Base-by-base conservation (phyloP, 2,888 invertebrate species). In the Bombylius discolor region DNA sequence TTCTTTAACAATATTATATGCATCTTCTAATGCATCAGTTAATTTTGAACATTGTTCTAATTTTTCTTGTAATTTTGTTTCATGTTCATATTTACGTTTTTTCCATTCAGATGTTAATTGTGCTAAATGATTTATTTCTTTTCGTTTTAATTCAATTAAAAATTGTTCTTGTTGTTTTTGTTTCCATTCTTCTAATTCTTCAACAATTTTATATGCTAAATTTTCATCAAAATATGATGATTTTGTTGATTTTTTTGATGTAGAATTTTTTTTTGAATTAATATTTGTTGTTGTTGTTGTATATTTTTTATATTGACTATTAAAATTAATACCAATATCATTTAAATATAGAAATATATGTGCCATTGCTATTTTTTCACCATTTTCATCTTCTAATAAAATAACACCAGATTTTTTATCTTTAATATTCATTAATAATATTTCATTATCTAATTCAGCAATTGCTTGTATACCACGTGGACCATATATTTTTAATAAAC, bases 131-230 rank as follows among this genome's bases (percentile, higher is more conserved):
- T 76, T 75, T 31, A 77, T 75, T 64, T 83, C 82, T 67, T 81
- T 82, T 54, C 74, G 76, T 64, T 78, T 78, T 13, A 83, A 64
- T 76, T 82, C 82, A 47, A 72, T 68, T 64, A 80, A 77, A 64
- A 82, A 87, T 8, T 80, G 66, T 58, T 80, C 77, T 64, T 84
- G 81, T 64, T 86, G 82, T 34, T 78, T 76, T 59, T 81, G 79
- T 65, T 86, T 88, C 87, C 88, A 89, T 33, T 81, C 81, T 65
- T 85, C 84, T 3, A 89, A 71, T 59, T 86, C 85, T 44, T 81
- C 77, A 0, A 86, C 78, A 62, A 81, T 79, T 68, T 79, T 80
- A 32, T 77, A 71, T 0, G 74, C 73, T n/a, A 58, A 76, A 61
- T 62, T 60, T 47, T 67, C 64, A 53, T 64, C 62, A 47, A 62